Evolutionary conservation across 2,888 invertebrate species (phyloP).

Genomic region (Sminthurinus aureus): DNA sequence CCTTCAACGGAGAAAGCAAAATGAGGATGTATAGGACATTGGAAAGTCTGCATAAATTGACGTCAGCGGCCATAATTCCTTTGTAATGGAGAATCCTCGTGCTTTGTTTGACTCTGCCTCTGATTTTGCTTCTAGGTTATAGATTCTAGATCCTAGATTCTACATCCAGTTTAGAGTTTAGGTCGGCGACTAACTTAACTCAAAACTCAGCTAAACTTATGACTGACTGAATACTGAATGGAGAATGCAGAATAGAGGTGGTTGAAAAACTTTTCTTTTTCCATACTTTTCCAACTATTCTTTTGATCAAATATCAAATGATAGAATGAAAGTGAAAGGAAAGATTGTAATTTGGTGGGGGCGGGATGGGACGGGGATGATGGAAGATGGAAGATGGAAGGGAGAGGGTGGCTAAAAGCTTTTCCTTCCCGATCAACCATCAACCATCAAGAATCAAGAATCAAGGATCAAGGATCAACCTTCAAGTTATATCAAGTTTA

Average conservation of each 20-base stretch:
- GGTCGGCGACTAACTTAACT: too few relatives aligned
- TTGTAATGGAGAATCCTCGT: constrained; percentile 22
- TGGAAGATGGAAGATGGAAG: too few relatives aligned
- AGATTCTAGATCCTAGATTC: too few relatives aligned
- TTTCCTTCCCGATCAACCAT: too few relatives aligned
- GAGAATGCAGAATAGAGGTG: not conserved
- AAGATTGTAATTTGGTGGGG: constrained; percentile 18
- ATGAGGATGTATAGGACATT: not conserved
- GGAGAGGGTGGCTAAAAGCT: too few relatives aligned
- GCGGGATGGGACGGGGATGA: not conserved
- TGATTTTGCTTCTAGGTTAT: too few relatives aligned
- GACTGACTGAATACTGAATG: too few relatives aligned
- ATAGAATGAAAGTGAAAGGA: constrained; percentile 28
- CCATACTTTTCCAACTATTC: not conserved
- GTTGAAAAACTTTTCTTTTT: not conserved
- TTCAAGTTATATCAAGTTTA: not conserved
- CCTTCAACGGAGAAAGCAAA: not conserved
- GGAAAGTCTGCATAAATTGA: constrained; percentile 18
- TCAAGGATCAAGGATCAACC: not conserved
- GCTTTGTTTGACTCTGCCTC: too few relatives aligned
- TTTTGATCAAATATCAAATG: constrained; percentile 12
- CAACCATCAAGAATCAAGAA: not conserved
- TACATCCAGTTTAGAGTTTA: too few relatives aligned
- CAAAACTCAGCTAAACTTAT: too few relatives aligned
- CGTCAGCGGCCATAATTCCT: constrained; percentile 37